phyloP scores from a whole-genome alignment of 2,797 vertebrate species.

The Tangara arthus region DNA sequence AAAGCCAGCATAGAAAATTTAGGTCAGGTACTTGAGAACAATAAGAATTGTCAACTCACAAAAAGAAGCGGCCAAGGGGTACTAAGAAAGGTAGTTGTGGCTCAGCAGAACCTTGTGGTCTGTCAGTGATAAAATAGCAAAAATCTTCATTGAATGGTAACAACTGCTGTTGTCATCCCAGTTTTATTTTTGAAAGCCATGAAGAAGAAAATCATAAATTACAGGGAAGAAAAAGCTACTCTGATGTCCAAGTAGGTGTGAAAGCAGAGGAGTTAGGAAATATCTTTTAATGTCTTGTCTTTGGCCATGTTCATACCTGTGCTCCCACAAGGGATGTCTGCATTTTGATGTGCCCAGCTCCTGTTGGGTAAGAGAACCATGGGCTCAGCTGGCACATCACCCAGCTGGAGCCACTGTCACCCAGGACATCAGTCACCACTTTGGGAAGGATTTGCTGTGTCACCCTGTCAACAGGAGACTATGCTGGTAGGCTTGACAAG shows the following conservation, averaged over 20 bases:
- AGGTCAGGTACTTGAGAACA: background rate
- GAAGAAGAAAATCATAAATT: fast-evolving
- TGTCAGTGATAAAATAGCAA: background rate
- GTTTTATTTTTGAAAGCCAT: background rate
- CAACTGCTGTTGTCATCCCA: background rate
- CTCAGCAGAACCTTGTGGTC: background rate
- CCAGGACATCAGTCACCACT: background rate
- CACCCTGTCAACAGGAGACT: background rate
- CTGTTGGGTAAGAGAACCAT: background rate
- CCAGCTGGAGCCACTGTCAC: background rate
- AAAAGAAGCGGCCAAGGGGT: background rate
- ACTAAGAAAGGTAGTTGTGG: background rate
- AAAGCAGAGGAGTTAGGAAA: background rate
- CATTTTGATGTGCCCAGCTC: background rate
- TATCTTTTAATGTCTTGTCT: background rate
- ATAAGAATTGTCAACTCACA: background rate
- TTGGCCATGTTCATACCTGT: fast-evolving
- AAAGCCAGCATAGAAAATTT: background rate
- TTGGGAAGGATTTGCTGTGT: slow-evolving; percentile 24
- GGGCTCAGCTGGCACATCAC: background rate
- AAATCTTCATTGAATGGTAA: background rate
- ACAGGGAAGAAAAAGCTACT: background rate
- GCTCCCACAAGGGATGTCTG: background rate
- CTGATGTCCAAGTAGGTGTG: background rate
- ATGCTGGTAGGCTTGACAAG: background rate